These are phyloP conservation scores for Etheostoma cragini DNA, from an alignment of 2,113 vertebrate species.

Conservation along the genomic window DNA sequence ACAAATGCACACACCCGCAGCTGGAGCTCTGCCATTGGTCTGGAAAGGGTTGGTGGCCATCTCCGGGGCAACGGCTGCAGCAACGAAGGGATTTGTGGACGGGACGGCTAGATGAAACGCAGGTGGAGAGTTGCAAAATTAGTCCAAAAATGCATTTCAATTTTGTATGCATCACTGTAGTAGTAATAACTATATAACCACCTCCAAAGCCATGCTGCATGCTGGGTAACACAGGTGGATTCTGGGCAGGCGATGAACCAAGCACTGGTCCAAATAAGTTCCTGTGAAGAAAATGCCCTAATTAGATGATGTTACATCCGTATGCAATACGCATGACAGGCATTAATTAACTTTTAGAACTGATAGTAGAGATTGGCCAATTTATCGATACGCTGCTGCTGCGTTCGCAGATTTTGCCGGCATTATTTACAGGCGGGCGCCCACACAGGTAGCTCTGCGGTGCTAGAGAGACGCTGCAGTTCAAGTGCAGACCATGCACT, in stretches of 20 bases:
- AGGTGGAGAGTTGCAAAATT: constrained; percentile 13
- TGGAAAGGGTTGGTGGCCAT: constrained; percentile 97
- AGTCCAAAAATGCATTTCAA: not conserved
- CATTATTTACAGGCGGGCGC: too few species aligned
- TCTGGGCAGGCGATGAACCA: constrained; percentile 88
- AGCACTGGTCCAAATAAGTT: constrained; percentile 92
- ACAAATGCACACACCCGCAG: constrained; percentile 71
- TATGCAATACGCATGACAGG: not conserved
- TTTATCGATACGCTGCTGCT: too few species aligned
- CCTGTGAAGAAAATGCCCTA: constrained; percentile 73
- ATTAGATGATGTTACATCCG: not conserved
- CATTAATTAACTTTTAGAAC: too few species aligned
- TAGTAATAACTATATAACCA: constrained; percentile 57
- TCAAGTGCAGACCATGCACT: too few species aligned
- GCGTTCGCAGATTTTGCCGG: too few species aligned
- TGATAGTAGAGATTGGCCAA: not conserved
- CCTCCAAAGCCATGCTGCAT: constrained; percentile 94
- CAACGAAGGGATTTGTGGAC: constrained; percentile 96
- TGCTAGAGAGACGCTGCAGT: too few species aligned
- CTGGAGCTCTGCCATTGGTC: constrained; percentile 89
- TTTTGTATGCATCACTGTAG: not conserved
- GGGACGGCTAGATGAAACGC: constrained; percentile 85
- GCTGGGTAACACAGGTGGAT: constrained; percentile 87
- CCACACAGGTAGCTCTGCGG: too few species aligned
- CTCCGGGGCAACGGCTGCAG: constrained; percentile 89